These are phyloP conservation scores for Neoarius graeffei DNA, from an alignment of 2,113 vertebrate species.

Conservation along the genomic window DNA sequence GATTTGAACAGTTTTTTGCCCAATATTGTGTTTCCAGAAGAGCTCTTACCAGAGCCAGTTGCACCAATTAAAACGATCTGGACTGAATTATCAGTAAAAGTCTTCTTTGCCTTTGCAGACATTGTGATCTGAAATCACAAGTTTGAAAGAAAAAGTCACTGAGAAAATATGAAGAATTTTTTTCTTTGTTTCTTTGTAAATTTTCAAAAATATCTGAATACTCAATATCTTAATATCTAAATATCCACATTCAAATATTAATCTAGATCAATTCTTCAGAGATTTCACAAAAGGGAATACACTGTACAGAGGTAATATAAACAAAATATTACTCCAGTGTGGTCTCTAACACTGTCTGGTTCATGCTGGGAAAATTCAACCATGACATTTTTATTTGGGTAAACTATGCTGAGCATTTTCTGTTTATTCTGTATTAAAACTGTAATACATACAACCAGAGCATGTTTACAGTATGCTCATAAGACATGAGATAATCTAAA, in stretches of 20 bases:
- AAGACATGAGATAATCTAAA: too few relatives aligned
- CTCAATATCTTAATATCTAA: not conserved
- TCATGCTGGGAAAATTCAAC: not conserved
- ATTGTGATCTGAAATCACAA: not conserved
- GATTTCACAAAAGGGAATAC: not conserved
- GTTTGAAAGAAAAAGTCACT: not conserved
- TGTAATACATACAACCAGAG: too few relatives aligned
- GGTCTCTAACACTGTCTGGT: not conserved
- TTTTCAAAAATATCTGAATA: not conserved
- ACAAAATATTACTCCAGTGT: not conserved
- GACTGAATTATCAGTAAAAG: not conserved
- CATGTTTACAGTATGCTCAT: too few relatives aligned
- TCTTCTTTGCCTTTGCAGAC: not conserved
- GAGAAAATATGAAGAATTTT: not conserved
- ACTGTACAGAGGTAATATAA: not conserved
- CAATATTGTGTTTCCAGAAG: conserved; percentile 40
- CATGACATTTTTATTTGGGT: not conserved
- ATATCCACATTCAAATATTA: not conserved
- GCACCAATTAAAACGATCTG: conserved; percentile 40
- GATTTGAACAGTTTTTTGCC: too few relatives aligned
- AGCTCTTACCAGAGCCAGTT: conserved; percentile 38
- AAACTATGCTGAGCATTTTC: not conserved
- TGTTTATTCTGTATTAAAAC: too few relatives aligned
- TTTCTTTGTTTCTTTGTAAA: too few relatives aligned
- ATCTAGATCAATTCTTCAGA: not conserved